Conservation (phyloP, 1,140 invertebrate genomes). For the Trissolcus basalis region DNA sequence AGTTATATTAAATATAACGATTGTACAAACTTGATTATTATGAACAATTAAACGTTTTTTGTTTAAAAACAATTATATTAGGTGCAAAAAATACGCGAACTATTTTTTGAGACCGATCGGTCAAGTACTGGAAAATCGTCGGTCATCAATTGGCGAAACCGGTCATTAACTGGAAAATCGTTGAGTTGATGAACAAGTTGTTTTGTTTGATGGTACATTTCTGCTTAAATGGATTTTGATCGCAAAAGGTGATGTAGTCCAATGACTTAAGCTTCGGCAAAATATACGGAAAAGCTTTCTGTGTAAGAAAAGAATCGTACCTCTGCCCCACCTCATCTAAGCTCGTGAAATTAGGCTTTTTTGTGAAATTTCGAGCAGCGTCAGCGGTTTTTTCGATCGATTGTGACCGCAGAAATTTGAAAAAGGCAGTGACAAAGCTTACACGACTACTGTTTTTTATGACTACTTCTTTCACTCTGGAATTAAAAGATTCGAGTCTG, state of each 20-base stretch:
- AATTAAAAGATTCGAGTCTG: constrained; percentile 30
- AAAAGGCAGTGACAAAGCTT: constrained; percentile 5
- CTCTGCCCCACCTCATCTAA: constrained; percentile 3
- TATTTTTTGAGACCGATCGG: no score
- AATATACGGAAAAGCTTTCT: constrained; percentile 22
- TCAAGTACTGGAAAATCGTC: no score
- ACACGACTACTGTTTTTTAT: background rate
- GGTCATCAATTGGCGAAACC: no score
- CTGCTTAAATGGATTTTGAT: background rate
- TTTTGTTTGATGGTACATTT: constrained; percentile 13
- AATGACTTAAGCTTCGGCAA: constrained; percentile 10
- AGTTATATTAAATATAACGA: no score
- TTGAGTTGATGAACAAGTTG: constrained; percentile 4
- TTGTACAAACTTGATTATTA: no score
- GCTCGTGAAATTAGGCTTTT: background rate
- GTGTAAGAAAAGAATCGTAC: constrained; percentile 5
- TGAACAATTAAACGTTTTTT: no score
- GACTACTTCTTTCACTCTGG: constrained; percentile 35
- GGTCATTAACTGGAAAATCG: background rate
- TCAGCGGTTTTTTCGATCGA: background rate
- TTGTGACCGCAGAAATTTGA: constrained; percentile 7
- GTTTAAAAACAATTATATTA: no score
- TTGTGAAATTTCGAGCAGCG: constrained; percentile 11
- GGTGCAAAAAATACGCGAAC: no score
- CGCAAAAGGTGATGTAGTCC: constrained; percentile 6